These are phyloP conservation scores for Phalanger gymnotis DNA, from an alignment of 2,797 vertebrate genomes.

Conservation along the genomic window DNA sequence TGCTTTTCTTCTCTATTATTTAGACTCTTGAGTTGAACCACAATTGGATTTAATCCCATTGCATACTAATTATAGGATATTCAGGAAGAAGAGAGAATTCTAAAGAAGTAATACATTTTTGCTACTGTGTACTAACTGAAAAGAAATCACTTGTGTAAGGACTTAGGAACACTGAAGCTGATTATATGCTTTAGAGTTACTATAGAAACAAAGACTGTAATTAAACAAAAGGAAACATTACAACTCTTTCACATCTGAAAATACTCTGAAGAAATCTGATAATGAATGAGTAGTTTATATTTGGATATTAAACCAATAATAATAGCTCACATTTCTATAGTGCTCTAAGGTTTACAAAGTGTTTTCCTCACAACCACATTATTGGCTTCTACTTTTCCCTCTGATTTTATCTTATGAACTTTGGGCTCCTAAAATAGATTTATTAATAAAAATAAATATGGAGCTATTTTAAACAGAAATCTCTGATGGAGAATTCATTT, in stretches of 20 bases:
- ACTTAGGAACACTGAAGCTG: constrained; percentile 76
- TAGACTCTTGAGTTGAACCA: constrained; percentile 60
- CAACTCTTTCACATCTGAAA: constrained; percentile 68
- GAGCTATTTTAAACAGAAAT: constrained; percentile 47
- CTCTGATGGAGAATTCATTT: constrained; percentile 20
- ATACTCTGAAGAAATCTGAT: constrained; percentile 61
- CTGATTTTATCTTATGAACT: constrained; percentile 37
- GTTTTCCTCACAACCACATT: not conserved
- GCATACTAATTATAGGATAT: constrained; percentile 82
- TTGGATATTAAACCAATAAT: constrained; percentile 62
- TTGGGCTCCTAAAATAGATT: constrained; percentile 49
- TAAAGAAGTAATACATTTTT: constrained; percentile 84
- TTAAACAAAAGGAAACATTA: constrained; percentile 80
- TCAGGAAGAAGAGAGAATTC: constrained; percentile 78
- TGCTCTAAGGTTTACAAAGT: not conserved
- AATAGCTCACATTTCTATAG: not conserved
- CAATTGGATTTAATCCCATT: constrained; percentile 81
- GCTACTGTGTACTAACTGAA: constrained; percentile 76
- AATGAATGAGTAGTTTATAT: constrained; percentile 63
- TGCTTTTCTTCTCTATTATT: constrained; percentile 65
- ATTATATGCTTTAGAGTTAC: constrained; percentile 79
- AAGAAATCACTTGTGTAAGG: constrained; percentile 79
- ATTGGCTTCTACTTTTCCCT: constrained; percentile 31
- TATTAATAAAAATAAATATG: constrained; percentile 14
- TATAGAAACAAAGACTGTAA: constrained; percentile 83